Conservation (phyloP, 2,888 invertebrate genomes). For the Cryptus armator region DNA sequence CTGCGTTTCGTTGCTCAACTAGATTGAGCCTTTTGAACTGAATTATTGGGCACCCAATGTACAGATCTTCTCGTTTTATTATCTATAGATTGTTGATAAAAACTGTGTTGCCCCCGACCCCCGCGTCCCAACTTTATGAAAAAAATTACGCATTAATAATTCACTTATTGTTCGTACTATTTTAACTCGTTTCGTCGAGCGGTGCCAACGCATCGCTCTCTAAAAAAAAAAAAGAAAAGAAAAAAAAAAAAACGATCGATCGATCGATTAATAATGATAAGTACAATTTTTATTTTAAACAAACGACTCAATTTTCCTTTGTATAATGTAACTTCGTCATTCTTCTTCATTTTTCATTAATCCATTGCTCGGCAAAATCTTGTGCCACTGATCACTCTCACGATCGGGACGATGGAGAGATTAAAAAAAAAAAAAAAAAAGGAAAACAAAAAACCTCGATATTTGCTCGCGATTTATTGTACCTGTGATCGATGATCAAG, state of each 20-base stretch:
- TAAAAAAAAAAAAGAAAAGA: constrained; percentile 18
- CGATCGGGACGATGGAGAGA: constrained; percentile 42
- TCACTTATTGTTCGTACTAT: constrained; percentile 23
- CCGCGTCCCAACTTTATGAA: constrained; percentile 3
- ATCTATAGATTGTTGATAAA: constrained; percentile 31
- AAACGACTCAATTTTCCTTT: constrained; percentile 61
- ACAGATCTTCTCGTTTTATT: constrained; percentile 56
- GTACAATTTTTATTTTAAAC: constrained; percentile 45
- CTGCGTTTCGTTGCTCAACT: constrained; percentile 28
- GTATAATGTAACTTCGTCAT: constrained; percentile 56
- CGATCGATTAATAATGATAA: constrained; percentile 23
- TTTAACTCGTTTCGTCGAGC: constrained; percentile 33
- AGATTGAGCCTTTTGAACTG: constrained; percentile 10
- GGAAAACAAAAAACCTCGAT: constrained; percentile 13
- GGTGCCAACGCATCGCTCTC: constrained; percentile 43
- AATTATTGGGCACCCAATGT: constrained; percentile 53
- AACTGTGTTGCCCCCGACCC: constrained; percentile 27
- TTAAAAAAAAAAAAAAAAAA: not conserved
- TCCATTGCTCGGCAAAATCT: constrained; percentile 52
- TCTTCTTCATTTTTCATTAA: constrained; percentile 31
- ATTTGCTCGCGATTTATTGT: constrained; percentile 60
- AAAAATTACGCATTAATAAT: constrained; percentile 30
- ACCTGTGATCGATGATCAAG: constrained; percentile 63
- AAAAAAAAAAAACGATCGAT: not conserved
- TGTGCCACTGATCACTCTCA: constrained; percentile 54